Conservation (phyloP, 2,113 vertebrate species). For the Protobothrops flavoviridis region DNA sequence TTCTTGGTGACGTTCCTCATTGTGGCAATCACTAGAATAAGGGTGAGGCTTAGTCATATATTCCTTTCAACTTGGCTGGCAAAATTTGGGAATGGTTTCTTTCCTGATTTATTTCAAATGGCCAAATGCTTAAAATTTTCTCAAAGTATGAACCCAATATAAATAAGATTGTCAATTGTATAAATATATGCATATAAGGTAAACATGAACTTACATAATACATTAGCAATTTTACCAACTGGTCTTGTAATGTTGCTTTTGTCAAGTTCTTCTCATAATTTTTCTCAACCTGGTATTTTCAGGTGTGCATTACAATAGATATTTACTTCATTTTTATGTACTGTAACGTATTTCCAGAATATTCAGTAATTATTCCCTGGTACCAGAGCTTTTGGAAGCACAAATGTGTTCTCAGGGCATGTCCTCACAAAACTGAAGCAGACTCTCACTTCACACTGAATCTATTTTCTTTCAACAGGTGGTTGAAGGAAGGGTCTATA, state of each 20-base stretch:
- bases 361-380: background rate
- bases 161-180: background rate
- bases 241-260: background rate
- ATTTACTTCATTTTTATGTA: background rate
- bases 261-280: background rate
- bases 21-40: conserved; percentile 71
- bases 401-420: background rate
- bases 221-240: background rate
- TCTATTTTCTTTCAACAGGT: background rate
- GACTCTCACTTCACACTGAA: background rate
- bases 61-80: background rate
- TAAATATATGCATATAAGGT: background rate
- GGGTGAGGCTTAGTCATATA: background rate
- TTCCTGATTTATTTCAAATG: background rate
- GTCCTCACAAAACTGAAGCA: background rate
- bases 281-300: background rate
- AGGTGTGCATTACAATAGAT: background rate
- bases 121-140: background rate
- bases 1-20: conserved; percentile 70
- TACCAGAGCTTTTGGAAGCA: background rate
- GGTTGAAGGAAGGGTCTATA: background rate
- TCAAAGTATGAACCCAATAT: background rate
- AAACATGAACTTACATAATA: background rate
- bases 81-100: background rate
- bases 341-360: background rate